phyloP scores from a whole-genome alignment of 2,113 vertebrate genomes.

The Scomber colias region DNA sequence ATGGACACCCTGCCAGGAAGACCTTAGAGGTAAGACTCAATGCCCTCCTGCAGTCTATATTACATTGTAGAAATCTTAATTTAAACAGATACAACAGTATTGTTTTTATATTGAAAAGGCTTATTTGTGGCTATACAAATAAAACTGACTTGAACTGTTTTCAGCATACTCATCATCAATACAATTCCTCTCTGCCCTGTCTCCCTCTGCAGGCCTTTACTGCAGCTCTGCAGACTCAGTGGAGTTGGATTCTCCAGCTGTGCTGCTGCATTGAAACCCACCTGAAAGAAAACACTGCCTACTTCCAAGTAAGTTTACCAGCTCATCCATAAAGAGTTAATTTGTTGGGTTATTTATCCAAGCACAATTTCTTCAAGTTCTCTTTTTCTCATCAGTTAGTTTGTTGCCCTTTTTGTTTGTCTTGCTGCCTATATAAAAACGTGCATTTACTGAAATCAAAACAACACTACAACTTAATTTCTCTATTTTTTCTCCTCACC shows the following conservation, averaged over 20 bases:
- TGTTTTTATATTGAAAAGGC: not conserved
- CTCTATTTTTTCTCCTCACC: rapidly evolving
- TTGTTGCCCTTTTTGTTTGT: not conserved
- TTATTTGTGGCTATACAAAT: too few relatives aligned
- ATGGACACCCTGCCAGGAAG: constrained; percentile 89
- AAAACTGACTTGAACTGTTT: too few relatives aligned
- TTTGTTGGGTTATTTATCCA: not conserved
- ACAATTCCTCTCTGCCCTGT: not conserved
- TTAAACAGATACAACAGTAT: rapidly evolving
- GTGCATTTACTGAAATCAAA: not conserved
- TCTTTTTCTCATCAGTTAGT: not conserved
- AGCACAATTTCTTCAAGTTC: too few relatives aligned
- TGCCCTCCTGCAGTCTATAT: not conserved
- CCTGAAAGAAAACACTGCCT: constrained; percentile 93
- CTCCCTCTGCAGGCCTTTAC: constrained; percentile 87
- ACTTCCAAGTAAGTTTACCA: constrained; percentile 88
- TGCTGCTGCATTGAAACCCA: constrained; percentile 95
- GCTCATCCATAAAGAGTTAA: not conserved
- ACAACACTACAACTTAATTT: not conserved
- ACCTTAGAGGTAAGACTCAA: constrained; percentile 87
- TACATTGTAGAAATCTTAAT: not conserved
- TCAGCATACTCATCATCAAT: not conserved
- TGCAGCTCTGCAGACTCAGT: constrained; percentile 94
- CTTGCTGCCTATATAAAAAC: not conserved
- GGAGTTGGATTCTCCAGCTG: constrained; percentile 96